phyloP scores from a whole-genome alignment of 2,797 vertebrate genomes.

The Columba guinea region DNA sequence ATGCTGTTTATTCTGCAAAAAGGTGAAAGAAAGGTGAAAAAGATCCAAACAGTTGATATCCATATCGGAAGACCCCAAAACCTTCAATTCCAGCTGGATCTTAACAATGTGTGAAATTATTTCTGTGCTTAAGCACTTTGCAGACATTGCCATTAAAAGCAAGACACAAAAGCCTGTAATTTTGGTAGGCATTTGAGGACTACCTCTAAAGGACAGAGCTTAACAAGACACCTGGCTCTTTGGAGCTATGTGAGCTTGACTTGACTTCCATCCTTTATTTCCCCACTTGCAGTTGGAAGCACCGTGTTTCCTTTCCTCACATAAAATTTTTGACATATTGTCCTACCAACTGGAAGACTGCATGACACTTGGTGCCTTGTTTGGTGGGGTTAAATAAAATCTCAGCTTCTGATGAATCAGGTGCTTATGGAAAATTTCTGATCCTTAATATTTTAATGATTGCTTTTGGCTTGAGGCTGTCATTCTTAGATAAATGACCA shows the following conservation, averaged over 20 bases:
- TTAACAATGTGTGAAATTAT: neutral
- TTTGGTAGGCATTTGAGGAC: neutral
- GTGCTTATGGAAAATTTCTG: slow-evolving; percentile 53
- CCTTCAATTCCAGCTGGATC: neutral
- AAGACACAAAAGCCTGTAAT: neutral
- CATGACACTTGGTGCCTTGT: neutral
- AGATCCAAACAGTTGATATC: neutral
- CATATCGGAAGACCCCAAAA: neutral
- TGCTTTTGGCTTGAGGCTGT: slow-evolving; percentile 49
- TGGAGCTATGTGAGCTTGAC: neutral
- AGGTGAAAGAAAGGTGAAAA: neutral
- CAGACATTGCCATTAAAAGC: neutral
- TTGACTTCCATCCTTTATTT: neutral
- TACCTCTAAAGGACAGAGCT: neutral
- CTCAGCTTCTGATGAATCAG: slow-evolving; percentile 55
- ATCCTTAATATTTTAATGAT: slow-evolving; percentile 66
- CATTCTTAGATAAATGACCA: slow-evolving; percentile 66
- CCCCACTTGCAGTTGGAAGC: neutral
- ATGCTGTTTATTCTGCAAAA: neutral
- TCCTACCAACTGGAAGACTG: neutral
- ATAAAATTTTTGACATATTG: slow-evolving; percentile 15
- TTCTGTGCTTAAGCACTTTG: neutral
- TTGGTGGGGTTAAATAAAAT: slow-evolving; percentile 50
- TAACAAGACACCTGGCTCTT: neutral
- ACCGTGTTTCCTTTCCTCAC: slow-evolving; percentile 33